A percentile compares a stretch with the other conserved stretches of the same genome.
phyloP scores from a whole-genome alignment of 1,140 invertebrate genomes.

The Hirudo medicinalis region DNA sequence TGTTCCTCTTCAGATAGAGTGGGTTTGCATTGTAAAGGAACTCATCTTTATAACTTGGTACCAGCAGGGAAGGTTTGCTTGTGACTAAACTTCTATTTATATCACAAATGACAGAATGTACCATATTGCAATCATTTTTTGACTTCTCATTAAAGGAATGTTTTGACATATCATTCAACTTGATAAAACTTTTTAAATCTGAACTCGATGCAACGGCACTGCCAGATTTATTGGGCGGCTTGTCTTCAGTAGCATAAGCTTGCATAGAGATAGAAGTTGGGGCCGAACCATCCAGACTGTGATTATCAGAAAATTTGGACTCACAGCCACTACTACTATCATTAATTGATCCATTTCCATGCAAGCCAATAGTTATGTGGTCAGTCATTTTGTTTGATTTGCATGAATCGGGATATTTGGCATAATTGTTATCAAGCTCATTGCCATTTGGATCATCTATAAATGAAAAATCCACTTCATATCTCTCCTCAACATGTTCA shows the following conservation, averaged over 20 bases:
- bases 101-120: background rate
- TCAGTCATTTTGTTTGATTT: background rate
- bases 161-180: slow-evolving; percentile 1
- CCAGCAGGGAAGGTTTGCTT: background rate
- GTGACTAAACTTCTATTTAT: background rate
- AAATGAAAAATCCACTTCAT: slow-evolving; percentile 2
- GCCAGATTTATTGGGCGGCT: too few species aligned
- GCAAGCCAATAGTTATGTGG: background rate
- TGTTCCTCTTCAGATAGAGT: background rate
- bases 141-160: background rate
- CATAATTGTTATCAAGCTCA: background rate
- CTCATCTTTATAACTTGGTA: slow-evolving; percentile 10
- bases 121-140: background rate
- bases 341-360: background rate
- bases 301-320: background rate
- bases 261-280: too few species aligned
- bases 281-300: background rate
- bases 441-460: slow-evolving; percentile 1
- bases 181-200: background rate
- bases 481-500: background rate
- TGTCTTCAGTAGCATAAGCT: too few species aligned
- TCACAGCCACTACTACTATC: background rate
- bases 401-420: too few species aligned
- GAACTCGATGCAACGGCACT: too few species aligned
- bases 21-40: background rate